Conservation (phyloP, 1,140 invertebrate species). For the Pseudomyrmex cubaensis region DNA sequence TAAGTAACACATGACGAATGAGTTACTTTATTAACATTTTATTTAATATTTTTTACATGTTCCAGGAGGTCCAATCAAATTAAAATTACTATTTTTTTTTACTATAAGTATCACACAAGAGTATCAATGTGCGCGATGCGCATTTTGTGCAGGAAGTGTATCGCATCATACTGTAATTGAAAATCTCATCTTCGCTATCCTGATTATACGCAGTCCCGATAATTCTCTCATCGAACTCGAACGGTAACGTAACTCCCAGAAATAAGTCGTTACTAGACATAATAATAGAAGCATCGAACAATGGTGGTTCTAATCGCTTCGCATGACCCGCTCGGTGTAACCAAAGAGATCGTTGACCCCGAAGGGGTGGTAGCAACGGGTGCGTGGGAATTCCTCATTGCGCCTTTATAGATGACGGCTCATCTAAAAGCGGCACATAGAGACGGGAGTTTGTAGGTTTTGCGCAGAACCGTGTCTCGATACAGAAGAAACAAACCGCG, state of each 20-base stretch:
- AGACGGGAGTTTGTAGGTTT: constrained; percentile 54
- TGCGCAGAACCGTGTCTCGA: constrained; percentile 8
- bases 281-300: constrained; percentile 7
- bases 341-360: constrained; percentile 75
- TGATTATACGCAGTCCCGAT: constrained; percentile 6
- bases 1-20: no score
- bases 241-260: constrained; percentile 12
- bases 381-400: constrained; percentile 77
- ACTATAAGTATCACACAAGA: no score
- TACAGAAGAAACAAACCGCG: not conserved
- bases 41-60: no score
- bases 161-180: constrained; percentile 8
- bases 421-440: constrained; percentile 54
- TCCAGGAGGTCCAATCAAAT: no score
- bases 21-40: no score
- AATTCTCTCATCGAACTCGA: constrained; percentile 17
- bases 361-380: constrained; percentile 75
- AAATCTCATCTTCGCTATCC: not conserved
- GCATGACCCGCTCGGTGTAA: constrained; percentile 49
- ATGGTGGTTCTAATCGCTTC: constrained; percentile 50
- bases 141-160: not conserved
- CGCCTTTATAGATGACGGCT: constrained; percentile 50
- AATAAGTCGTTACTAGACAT: constrained; percentile 20
- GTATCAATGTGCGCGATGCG: no score
- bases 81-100: no score